phyloP scores from a whole-genome alignment of 2,113 vertebrate species.

The Tragelaphus imberbis region DNA sequence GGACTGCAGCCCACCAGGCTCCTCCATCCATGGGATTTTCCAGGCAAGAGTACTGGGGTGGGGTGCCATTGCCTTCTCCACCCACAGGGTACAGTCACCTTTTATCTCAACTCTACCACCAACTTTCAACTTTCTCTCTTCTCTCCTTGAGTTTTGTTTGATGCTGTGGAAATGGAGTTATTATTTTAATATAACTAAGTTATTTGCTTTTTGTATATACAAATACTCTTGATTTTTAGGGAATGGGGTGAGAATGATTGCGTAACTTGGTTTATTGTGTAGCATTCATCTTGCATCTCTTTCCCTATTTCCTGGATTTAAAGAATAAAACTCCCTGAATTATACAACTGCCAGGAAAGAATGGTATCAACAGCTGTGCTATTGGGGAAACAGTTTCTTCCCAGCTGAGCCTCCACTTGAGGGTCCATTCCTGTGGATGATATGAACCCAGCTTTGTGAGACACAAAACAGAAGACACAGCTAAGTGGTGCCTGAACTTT shows the following conservation, averaged over 20 bases:
- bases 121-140: not conserved
- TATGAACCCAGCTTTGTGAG: not conserved
- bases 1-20: no score
- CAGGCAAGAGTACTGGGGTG: no score
- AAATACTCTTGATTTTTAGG: not conserved
- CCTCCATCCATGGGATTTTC: no score
- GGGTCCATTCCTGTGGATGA: not conserved
- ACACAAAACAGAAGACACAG: not conserved
- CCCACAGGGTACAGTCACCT: not conserved
- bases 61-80: no score
- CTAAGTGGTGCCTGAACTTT: not conserved
- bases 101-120: not conserved
- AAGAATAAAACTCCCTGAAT: not conserved
- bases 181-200: not conserved
- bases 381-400: not conserved
- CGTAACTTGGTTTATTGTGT: fast-evolving
- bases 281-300: not conserved
- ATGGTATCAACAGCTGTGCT: not conserved
- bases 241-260: fast-evolving
- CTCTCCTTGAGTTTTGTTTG: not conserved
- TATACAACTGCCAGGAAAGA: not conserved
- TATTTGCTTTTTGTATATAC: not conserved
- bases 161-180: not conserved
- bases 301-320: not conserved
- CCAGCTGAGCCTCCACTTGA: not conserved